Evolutionary conservation across 2,888 invertebrate genomes (phyloP).

Genomic region (Lordiphosa fenestrarum): DNA sequence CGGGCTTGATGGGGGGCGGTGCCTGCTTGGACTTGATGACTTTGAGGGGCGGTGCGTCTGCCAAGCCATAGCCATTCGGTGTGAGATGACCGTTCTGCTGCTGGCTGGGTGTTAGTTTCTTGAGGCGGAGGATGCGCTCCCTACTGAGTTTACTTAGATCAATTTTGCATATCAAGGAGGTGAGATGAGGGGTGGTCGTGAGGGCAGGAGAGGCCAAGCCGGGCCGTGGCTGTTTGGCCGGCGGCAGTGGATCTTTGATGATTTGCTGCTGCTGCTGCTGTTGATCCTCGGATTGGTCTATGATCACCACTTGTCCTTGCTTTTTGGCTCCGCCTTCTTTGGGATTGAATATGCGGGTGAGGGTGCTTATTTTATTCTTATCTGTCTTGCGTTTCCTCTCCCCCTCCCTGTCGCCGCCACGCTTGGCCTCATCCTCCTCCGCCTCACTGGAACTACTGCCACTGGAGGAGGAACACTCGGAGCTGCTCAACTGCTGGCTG

Average conservation of each 20-base stretch:
- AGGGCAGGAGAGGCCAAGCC: conserved; percentile 51
- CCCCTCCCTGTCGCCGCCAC: conserved; percentile 48
- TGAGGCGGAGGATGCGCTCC: conserved; percentile 41
- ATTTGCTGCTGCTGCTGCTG: conserved; percentile 65
- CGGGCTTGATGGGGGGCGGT: conserved; percentile 66
- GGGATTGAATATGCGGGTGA: conserved; percentile 86
- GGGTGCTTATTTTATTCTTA: conserved; percentile 86
- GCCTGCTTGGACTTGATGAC: too few species aligned
- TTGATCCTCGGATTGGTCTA: conserved; percentile 83
- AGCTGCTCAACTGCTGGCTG: conserved; percentile 40
- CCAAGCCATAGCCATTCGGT: conserved; percentile 48
- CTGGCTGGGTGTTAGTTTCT: conserved; percentile 21
- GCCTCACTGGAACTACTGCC: conserved; percentile 58
- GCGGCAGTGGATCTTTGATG: conserved; percentile 43
- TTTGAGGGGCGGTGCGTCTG: too few species aligned
- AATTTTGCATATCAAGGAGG: conserved; percentile 77
- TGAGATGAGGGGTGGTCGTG: conserved; percentile 58
- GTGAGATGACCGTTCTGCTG: conserved; percentile 65
- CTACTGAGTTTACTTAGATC: conserved; percentile 75
- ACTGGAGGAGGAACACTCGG: conserved; percentile 38
- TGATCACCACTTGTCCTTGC: conserved; percentile 87
- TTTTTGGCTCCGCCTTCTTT: conserved; percentile 87
- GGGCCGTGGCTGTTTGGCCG: conserved; percentile 55
- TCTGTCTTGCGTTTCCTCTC: conserved; percentile 81
- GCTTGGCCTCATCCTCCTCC: conserved; percentile 49